These are phyloP conservation scores for Ptilorrhoa leucosticta DNA, from an alignment of 2,113 vertebrate species.

Conservation along the genomic window DNA sequence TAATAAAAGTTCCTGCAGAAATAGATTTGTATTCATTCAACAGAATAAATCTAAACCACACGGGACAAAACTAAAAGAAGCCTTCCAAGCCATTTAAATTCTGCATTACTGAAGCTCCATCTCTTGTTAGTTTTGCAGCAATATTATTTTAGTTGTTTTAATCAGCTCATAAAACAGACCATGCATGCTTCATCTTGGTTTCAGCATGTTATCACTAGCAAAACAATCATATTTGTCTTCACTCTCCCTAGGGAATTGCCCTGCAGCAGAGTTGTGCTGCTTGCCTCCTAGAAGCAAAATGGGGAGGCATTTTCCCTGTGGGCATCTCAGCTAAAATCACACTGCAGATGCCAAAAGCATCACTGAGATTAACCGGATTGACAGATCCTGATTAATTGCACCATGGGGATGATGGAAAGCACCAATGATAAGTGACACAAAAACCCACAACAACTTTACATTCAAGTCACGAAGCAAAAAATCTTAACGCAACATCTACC, in stretches of 20 bases:
- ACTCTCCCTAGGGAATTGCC: neutral
- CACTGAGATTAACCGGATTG: neutral
- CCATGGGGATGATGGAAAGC: neutral
- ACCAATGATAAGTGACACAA: neutral
- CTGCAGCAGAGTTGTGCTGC: neutral
- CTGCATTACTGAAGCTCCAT: neutral
- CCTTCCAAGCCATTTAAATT: neutral
- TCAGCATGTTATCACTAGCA: neutral
- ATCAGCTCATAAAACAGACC: neutral
- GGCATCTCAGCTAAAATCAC: neutral
- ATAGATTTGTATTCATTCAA: neutral
- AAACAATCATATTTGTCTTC: neutral
- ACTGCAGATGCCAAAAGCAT: neutral
- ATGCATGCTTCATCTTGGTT: neutral
- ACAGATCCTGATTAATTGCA: neutral
- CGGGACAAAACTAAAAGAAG: neutral
- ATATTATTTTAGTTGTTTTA: neutral
- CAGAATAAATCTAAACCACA: neutral
- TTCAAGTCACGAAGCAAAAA: neutral
- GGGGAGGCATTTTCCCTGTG: neutral
- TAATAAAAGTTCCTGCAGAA: neutral
- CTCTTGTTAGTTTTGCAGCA: fast-evolving
- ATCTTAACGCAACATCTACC: neutral
- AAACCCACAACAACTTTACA: neutral
- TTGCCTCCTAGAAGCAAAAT: neutral